These are phyloP conservation scores for Linnaemya tessellans DNA, from an alignment of 2,888 invertebrate genomes.

Conservation along the genomic window DNA sequence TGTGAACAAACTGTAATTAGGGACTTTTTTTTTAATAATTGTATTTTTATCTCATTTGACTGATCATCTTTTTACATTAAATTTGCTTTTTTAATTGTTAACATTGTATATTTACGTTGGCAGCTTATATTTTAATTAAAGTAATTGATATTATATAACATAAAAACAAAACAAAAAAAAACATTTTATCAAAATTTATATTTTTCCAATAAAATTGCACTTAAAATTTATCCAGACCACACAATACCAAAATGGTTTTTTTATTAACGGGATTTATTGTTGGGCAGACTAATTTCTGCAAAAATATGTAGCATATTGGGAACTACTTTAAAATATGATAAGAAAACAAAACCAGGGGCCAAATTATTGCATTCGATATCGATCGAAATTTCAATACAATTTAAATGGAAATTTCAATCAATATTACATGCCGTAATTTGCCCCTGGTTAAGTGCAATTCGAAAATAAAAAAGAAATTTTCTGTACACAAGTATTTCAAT, in stretches of 20 bases:
- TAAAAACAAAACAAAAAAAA: background rate
- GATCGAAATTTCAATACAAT: too few species aligned
- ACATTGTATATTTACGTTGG: slow-evolving; percentile 37
- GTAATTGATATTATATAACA: slow-evolving; percentile 34
- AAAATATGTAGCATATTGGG: background rate
- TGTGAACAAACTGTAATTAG: slow-evolving; percentile 61
- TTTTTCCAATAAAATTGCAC: slow-evolving; percentile 66
- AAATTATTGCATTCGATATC: too few species aligned
- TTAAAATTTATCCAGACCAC: slow-evolving; percentile 30
- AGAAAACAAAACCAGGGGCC: too few species aligned
- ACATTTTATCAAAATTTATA: slow-evolving; percentile 45
- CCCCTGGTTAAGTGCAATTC: too few species aligned
- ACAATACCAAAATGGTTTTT: slow-evolving; percentile 15
- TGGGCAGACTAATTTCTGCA: background rate
- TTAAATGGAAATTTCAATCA: too few species aligned
- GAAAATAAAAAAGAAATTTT: too few species aligned
- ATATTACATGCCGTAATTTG: too few species aligned
- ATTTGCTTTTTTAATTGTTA: slow-evolving; percentile 12
- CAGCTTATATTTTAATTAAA: slow-evolving; percentile 46
- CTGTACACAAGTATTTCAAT: too few species aligned
- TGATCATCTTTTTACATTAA: slow-evolving; percentile 10
- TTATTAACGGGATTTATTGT: background rate
- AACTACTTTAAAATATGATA: too few species aligned
- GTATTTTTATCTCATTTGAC: slow-evolving; percentile 32
- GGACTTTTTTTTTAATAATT: slow-evolving; percentile 53